phyloP scores from a whole-genome alignment of 2,113 vertebrate species.

The Anguilla japonica region DNA sequence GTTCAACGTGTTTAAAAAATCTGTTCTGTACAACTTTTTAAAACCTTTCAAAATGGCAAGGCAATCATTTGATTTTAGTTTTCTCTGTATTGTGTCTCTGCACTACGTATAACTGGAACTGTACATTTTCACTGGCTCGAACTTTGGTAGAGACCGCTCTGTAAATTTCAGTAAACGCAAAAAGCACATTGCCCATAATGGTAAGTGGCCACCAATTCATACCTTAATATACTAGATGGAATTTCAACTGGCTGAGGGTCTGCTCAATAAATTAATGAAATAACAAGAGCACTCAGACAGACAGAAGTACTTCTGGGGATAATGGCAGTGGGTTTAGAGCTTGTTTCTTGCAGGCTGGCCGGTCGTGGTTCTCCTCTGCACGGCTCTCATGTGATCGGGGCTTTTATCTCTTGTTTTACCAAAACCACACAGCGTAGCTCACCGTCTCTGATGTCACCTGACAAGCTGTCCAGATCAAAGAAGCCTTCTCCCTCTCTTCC shows the following conservation, averaged over 20 bases:
- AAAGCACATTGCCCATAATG: neutral
- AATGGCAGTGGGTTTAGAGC: too few species aligned
- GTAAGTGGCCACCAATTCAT: neutral
- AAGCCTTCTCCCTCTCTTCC: neutral
- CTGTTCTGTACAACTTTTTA: too few species aligned
- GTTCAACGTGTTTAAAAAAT: too few species aligned
- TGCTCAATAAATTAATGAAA: too few species aligned
- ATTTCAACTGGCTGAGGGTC: neutral
- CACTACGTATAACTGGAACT: too few species aligned
- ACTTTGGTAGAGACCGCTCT: neutral
- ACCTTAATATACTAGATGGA: neutral
- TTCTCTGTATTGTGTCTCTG: too few species aligned
- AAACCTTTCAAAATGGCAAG: too few species aligned
- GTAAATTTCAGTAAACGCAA: too few species aligned
- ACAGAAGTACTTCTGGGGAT: too few species aligned
- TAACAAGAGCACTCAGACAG: too few species aligned
- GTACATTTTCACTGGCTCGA: neutral
- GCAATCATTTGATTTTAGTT: too few species aligned
- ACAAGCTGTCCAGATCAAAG: conserved; percentile 4
- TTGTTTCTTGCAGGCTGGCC: neutral
- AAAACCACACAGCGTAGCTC: neutral
- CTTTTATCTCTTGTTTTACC: neutral
- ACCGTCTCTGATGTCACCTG: conserved; percentile 1
- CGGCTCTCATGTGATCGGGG: neutral
- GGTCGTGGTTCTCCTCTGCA: neutral